These are phyloP conservation scores for Conomelus anceps DNA, from an alignment of 2,888 invertebrate species.

Conservation along the genomic window DNA sequence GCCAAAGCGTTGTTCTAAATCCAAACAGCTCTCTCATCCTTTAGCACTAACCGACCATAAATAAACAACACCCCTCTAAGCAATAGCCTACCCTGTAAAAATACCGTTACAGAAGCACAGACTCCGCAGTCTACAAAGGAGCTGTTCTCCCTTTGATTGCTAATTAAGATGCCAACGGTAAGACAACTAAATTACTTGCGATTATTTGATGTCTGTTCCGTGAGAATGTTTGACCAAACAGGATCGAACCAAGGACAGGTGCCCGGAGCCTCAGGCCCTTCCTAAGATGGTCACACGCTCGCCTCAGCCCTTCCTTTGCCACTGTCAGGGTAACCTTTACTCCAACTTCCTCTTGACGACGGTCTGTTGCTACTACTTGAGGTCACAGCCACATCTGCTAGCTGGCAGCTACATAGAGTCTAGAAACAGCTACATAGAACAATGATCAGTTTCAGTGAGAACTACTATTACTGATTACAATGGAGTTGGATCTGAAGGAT, in stretches of 20 bases:
- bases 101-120: slow-evolving; percentile 17
- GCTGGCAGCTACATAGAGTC: no score
- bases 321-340: background rate
- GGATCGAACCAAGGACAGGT: slow-evolving; percentile 11
- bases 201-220: slow-evolving; percentile 18
- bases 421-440: no score
- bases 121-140: slow-evolving; percentile 1
- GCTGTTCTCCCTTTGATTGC: slow-evolving; percentile 21
- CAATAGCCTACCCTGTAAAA: slow-evolving; percentile 19
- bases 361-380: no score
- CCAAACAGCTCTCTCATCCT: slow-evolving; percentile 33
- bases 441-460: no score
- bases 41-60: slow-evolving; percentile 34
- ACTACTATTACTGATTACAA: no score
- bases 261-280: background rate
- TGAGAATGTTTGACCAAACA: slow-evolving; percentile 21
- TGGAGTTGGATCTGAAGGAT: no score
- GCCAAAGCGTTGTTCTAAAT: slow-evolving; percentile 32
- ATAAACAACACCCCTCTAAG: slow-evolving; percentile 29
- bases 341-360: background rate
- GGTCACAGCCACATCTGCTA: no score
- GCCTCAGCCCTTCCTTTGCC: background rate
- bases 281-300: background rate
- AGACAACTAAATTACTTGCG: slow-evolving; percentile 27
- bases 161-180: slow-evolving; percentile 25